Conservation (phyloP, 2,113 vertebrate species). For the rabbit (Oryctolagus cuniculus) region DNA sequence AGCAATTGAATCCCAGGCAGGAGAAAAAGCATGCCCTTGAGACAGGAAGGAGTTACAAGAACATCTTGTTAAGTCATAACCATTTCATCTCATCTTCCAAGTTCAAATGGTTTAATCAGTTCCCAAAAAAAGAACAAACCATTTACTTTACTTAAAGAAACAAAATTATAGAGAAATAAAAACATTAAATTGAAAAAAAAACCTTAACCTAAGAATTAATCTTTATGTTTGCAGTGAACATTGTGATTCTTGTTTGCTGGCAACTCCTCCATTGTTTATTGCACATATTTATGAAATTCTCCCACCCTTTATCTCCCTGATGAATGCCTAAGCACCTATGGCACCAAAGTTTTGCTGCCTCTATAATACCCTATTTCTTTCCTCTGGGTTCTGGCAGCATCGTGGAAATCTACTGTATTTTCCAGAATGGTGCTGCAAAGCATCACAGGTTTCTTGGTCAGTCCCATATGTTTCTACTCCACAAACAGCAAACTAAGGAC, state of each 20-base stretch:
- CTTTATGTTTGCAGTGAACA: constrained; percentile 33
- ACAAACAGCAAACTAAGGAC: background rate
- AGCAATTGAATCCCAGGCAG: constrained; percentile 48
- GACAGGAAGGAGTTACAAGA: constrained; percentile 6
- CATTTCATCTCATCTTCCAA: constrained; percentile 38
- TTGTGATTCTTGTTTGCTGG: background rate
- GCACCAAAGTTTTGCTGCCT: background rate
- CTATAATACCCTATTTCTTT: constrained; percentile 7
- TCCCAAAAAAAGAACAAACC: constrained; percentile 34
- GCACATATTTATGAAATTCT: background rate
- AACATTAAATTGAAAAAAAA: background rate
- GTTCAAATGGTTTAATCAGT: constrained; percentile 49
- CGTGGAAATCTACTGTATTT: background rate
- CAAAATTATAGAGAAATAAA: constrained; percentile 21
- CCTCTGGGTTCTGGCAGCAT: background rate
- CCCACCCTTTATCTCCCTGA: background rate
- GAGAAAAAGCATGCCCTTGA: background rate
- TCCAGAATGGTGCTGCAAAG: constrained; percentile 26
- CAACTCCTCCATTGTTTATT: background rate
- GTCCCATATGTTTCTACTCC: no score
- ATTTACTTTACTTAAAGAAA: background rate
- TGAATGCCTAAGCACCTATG: background rate
- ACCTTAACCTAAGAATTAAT: background rate
- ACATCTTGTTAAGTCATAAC: constrained; percentile 22
- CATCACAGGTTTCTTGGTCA: background rate